Evolutionary conservation across 2,797 vertebrate species (phyloP).

Genomic region (Squalus acanthias): DNA sequence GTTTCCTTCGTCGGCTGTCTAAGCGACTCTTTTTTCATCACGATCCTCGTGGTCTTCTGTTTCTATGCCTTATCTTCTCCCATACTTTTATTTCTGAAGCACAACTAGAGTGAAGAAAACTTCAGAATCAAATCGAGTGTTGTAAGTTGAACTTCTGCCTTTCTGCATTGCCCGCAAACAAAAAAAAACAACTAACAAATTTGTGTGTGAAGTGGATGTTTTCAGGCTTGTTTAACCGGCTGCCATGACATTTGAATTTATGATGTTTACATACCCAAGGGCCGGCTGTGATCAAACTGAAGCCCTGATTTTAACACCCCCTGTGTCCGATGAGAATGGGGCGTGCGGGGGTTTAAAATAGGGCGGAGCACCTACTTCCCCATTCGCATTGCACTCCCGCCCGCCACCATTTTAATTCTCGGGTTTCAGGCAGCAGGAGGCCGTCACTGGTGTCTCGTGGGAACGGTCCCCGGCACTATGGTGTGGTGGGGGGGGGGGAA

Average conservation of each 20-base stretch:
- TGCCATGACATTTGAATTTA: not conserved
- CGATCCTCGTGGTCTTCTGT: slow-evolving; percentile 17
- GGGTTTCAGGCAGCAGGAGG: not conserved
- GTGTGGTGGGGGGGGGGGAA: not conserved
- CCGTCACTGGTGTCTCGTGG: not conserved
- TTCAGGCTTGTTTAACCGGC: not conserved
- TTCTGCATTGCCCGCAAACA: not conserved
- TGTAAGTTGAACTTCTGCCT: slow-evolving; percentile 49
- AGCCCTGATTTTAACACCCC: not conserved
- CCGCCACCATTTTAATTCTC: not conserved
- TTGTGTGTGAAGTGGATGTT: not conserved
- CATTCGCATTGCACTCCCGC: not conserved
- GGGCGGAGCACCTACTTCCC: not conserved
- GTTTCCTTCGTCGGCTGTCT: slow-evolving; percentile 19
- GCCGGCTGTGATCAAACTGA: not conserved
- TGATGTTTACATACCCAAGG: not conserved
- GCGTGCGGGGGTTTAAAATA: not conserved
- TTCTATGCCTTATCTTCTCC: slow-evolving; percentile 17
- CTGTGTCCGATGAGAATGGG: not conserved
- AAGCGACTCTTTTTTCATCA: slow-evolving; percentile 39
- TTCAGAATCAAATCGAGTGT: slow-evolving; percentile 46
- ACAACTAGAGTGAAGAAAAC: slow-evolving; percentile 47
- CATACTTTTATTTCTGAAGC: slow-evolving; percentile 44
- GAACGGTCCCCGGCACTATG: not conserved
- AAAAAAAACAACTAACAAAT: not conserved